Base-by-base conservation (phyloP, 64 coral and sea anemone genomes). In the Acropora yongei region DNA sequence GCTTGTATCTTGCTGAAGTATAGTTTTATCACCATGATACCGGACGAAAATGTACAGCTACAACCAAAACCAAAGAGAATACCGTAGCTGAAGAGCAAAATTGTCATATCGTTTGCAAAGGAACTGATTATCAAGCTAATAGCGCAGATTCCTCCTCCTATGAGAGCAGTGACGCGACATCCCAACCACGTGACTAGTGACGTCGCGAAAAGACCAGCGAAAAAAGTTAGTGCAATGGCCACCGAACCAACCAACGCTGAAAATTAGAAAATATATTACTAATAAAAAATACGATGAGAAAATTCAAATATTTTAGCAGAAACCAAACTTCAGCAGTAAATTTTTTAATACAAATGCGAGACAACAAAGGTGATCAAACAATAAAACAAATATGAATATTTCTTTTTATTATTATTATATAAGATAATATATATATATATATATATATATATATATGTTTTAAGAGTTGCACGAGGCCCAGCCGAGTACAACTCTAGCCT, bases 161-260 rank as follows among this genome's bases (percentile, higher is more conserved):
- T 47, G 14, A 93, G 20, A 13, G 92, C 44, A 17, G 76, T 73
- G 67, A 88, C 8, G 18, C 86, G 85, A 63, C 92, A 93, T 75
- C 92, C 92, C 72, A 93, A 88, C n/a, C 20, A 66, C 12, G 73
- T 80, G 2, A 88, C 43, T 11, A 93, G 67, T 39, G 79, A 72
- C 13, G 77, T 86, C 3, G 92, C 57, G 14, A 88, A 8, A 39
- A 68, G 92, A 45, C 85, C 92, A 8, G 47, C 9, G 67, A 93
- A 75, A 41, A 76, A 88, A 41, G 47, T 76, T 0, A 88, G 50
- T 1, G 77, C 92, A 8, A 93, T 88, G 57, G 85, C 47, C 8
- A 93, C 50, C 9, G 92, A 88, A 13, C 92, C 92, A 30, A 93
- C 86, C 77, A 66, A 88, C 5, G 92, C 92, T 93, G 17, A 0